These are phyloP conservation scores for Sialis fuliginosa DNA, from an alignment of 2,888 invertebrate species.

Conservation along the genomic window DNA sequence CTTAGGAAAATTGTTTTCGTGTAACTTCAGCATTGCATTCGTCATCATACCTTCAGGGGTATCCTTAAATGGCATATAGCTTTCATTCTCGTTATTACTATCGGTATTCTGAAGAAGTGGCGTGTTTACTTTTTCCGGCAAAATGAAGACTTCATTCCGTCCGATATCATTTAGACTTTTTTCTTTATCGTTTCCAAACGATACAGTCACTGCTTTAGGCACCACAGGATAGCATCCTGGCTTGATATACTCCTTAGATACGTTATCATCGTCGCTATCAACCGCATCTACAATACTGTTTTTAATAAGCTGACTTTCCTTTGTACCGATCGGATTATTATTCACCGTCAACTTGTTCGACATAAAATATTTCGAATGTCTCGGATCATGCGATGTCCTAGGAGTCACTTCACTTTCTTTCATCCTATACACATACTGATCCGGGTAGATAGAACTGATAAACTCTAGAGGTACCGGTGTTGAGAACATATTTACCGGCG, in stretches of 20 bases:
- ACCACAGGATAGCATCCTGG: slow-evolving; percentile 4
- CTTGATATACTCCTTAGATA: slow-evolving; percentile 3
- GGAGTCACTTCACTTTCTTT: background rate
- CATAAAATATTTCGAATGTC: background rate
- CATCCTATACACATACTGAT: background rate
- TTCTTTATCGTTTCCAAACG: background rate
- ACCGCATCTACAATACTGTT: background rate
- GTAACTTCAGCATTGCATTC: background rate
- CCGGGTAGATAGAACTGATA: background rate
- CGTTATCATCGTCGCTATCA: slow-evolving; percentile 4
- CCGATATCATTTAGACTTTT: background rate
- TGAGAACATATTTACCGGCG: background rate
- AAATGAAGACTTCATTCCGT: background rate
- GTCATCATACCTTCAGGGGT: slow-evolving; percentile 3
- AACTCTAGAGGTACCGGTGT: background rate
- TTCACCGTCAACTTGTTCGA: background rate
- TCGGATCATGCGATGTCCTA: background rate
- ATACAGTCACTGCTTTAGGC: background rate
- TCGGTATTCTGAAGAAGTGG: background rate
- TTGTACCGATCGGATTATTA: background rate
- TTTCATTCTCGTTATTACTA: background rate
- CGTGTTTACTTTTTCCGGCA: background rate
- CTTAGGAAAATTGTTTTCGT: background rate
- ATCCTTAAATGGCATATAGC: slow-evolving; percentile 1
- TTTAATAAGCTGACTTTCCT: too few species aligned